Evolutionary conservation across 1,140 invertebrate genomes (phyloP), one percentile per base, ranked within the genome.

Genomic region (Phenacoccus solenopsis): DNA sequence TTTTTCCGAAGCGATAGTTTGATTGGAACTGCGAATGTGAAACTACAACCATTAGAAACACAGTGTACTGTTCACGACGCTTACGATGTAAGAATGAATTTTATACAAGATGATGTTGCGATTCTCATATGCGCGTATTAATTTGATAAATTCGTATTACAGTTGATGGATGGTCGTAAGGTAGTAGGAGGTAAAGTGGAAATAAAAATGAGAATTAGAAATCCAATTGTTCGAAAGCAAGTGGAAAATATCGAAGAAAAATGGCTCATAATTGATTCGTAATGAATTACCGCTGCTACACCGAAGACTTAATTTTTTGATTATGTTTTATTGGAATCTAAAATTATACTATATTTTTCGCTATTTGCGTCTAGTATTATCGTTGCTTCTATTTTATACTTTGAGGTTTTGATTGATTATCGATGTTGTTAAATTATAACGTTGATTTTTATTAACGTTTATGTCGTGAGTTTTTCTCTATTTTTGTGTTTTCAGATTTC

Each of bases 121-220:
- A 13, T 68, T 68, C 20, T 35, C 25, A 28, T 20, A 32, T 0
- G 21, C 27, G 69, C 69, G 72, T 70, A 71, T 38, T 49, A 20
- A 20, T 25, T 69, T 72, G 27, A 70, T 70, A 57, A 32, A 20
- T n/a, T 75, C 76, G 73, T 73, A 73, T 80, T 82, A 61, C 78
- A 93, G 90, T 76, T 98, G 70, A 89, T 94, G 85, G 93, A 98
- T 75, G 94, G 94, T 0, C 82, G 94, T 16, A 92, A 91, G 75
- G 80, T 88, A 32, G 85, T 89, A 3, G 93, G 94, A 16, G 95
- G 94, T 7, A 94, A 96, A 77, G 74, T 98, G 61, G 94, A 98
- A 81, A 83, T 97, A 0, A 94, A 93, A 79, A 79, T 98, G 24
- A 85, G 94, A 69, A 80, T 98, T n/a, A 83, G 95, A 49, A 91